Evolutionary conservation across 1,140 invertebrate species (phyloP), one percentile per base, ranked within the genome.

Genomic region (Drusus annulatus): DNA sequence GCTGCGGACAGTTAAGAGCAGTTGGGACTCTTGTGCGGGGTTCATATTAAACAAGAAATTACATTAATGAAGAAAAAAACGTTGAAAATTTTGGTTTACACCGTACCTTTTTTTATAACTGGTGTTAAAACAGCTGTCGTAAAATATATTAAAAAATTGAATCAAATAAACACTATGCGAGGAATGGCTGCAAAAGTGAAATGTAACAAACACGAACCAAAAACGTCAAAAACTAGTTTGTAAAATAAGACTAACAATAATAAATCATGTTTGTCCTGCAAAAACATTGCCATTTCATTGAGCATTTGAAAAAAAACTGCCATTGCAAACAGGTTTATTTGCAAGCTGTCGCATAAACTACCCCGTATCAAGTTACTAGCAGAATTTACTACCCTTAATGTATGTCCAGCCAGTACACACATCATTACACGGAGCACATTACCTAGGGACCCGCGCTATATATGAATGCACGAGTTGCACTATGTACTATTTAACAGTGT

Each of bases 191-290:
- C n/a, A n/a, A n/a, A n/a, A n/a, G n/a, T n/a, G n/a, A n/a, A n/a
- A n/a, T 36, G 2, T 7, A 63, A 31, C 15, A 63, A 31, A 31
- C 60, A 63, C 4, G 2, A 63, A 25, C 31, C 16, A 28, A 8
- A 25, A n/a, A 5, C 25, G 21, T 5, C 60, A 25, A 16, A 63
- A 63, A 63, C 10, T 19, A n/a, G 16, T n/a, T 25, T 63, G 16
- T 25, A 63, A 62, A 63, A 63, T 5, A 25, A 13, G 8, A 58
- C 21, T 17, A 58, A 16, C 15, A 58, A 58, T 17, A 62, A 73
- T 73, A 73, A 73, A 73, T 73, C 69, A 73, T 25, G 63, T 54
- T 52, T 19, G 50, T 52, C 45, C 51, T 23, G 69, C 69, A 73
- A 73, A 52, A 73, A 69, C 65, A 63, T 54, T 25, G n/a, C 19